These are phyloP conservation scores for Chloromyia formosa DNA, from an alignment of 2,888 invertebrate species.

Conservation along the genomic window DNA sequence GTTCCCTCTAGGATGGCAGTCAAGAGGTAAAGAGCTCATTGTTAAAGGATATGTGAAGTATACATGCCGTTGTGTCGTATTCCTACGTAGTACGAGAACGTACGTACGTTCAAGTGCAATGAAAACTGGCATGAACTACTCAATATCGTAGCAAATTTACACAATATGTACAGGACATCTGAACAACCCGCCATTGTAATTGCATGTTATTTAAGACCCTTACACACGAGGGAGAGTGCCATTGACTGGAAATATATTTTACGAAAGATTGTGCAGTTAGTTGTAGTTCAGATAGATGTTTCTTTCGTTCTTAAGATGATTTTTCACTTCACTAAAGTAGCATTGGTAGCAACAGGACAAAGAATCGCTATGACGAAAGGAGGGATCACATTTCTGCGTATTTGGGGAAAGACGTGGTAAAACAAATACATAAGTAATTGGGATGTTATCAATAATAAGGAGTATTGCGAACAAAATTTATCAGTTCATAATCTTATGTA, in stretches of 20 bases:
- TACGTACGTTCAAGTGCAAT: constrained; percentile 39
- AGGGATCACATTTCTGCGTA: too few species aligned
- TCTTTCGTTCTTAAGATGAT: too few species aligned
- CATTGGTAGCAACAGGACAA: too few species aligned
- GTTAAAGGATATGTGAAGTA: not conserved
- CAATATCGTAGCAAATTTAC: constrained; percentile 42
- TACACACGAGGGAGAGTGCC: constrained; percentile 34
- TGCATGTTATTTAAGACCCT: constrained; percentile 40
- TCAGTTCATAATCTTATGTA: too few species aligned
- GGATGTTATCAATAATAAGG: too few species aligned
- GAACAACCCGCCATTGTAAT: constrained; percentile 33
- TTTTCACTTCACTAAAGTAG: too few species aligned
- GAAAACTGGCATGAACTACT: constrained; percentile 36
- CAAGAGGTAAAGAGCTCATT: not conserved
- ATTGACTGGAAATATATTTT: constrained; percentile 28
- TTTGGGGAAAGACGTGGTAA: too few species aligned
- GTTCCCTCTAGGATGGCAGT: not conserved
- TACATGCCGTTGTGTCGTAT: not conserved
- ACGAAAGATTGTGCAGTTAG: not conserved
- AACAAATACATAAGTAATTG: too few species aligned
- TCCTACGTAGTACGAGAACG: not conserved
- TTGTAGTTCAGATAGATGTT: not conserved
- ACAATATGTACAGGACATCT: constrained; percentile 24
- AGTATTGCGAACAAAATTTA: too few species aligned
- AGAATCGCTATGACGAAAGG: too few species aligned